These are phyloP conservation scores for Eumeta japonica DNA, from an alignment of 1,140 invertebrate genomes.

Conservation along the genomic window DNA sequence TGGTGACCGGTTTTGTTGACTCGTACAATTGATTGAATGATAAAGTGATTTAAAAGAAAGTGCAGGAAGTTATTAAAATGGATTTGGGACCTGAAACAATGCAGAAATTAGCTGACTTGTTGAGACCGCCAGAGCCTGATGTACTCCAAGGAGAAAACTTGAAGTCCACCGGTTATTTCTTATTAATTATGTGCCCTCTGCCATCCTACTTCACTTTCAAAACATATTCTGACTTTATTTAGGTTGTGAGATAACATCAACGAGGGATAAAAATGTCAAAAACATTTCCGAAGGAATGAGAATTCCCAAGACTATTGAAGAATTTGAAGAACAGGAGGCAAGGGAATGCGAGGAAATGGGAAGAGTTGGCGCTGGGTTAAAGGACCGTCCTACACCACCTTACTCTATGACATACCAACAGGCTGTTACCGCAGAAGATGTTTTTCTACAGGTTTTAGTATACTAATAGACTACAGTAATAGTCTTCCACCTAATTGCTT, in stretches of 20 bases:
- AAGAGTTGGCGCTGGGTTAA: constrained; percentile 37
- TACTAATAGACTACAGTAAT: constrained; percentile 5
- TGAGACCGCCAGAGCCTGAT: constrained; percentile 40
- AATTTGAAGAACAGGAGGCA: constrained; percentile 55
- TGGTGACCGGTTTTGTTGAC: no score
- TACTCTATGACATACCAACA: constrained; percentile 85
- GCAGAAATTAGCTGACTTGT: constrained; percentile 31
- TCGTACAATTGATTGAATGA: no score
- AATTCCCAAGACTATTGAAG: constrained; percentile 52
- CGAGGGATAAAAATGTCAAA: constrained; percentile 19
- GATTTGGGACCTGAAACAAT: constrained; percentile 29
- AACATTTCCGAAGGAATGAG: constrained; percentile 8
- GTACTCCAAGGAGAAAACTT: constrained; percentile 43
- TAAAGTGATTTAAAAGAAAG: no score
- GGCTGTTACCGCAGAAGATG: constrained; percentile 79
- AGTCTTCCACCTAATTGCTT: no score
- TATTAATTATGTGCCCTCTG: background rate
- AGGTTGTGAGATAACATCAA: constrained; percentile 40
- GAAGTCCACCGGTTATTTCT: constrained; percentile 20
- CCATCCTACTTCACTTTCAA: background rate
- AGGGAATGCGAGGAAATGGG: constrained; percentile 46
- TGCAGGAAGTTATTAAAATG: constrained; percentile 16
- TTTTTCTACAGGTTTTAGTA: constrained; percentile 71
- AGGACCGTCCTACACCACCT: constrained; percentile 69
- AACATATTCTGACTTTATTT: background rate